Conservation (phyloP, 2,113 vertebrate genomes). For the Australoheros scitulus region DNA sequence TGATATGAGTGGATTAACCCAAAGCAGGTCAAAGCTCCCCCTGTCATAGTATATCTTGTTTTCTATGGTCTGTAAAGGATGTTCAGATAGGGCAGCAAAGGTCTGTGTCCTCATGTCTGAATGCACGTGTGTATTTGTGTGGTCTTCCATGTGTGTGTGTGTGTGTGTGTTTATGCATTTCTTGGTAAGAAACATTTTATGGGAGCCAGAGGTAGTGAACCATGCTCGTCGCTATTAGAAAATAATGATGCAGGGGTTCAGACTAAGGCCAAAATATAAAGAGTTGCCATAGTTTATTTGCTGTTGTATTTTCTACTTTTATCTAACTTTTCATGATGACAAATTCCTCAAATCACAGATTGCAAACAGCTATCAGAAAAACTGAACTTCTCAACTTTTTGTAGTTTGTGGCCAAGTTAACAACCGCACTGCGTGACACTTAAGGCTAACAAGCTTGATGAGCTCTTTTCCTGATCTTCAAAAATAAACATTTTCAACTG, state of each 20-base stretch:
- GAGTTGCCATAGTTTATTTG: background rate
- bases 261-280: background rate
- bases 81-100: conserved; percentile 14
- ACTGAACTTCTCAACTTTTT: background rate
- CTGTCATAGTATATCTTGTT: conserved; percentile 28
- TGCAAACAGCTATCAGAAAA: background rate
- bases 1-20: conserved; percentile 25
- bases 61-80: conserved; percentile 20
- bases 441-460: too few species aligned
- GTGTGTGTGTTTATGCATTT: background rate
- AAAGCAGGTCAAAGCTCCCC: conserved; percentile 17
- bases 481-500: background rate
- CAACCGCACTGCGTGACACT: too few species aligned
- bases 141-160: background rate
- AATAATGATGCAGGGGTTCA: background rate
- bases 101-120: background rate
- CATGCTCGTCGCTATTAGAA: background rate
- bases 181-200: background rate
- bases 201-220: background rate
- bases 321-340: background rate
- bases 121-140: conserved; percentile 3
- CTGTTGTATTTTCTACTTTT: background rate
- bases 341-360: background rate
- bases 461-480: background rate
- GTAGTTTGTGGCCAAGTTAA: background rate